Evolutionary conservation across 2,113 vertebrate genomes (phyloP).

Genomic region (Arizona elegans): DNA sequence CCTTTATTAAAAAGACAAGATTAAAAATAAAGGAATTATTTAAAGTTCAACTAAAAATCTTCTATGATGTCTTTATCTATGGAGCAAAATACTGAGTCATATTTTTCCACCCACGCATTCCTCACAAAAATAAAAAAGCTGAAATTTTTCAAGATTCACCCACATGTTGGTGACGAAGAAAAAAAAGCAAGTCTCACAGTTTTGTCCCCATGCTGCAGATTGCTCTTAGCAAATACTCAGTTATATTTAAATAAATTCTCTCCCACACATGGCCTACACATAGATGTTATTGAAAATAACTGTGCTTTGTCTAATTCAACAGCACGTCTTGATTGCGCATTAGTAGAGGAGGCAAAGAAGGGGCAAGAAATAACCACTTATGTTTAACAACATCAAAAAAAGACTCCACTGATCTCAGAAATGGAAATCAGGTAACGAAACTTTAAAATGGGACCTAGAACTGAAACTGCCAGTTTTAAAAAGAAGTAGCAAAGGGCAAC

Average conservation of each 20-base stretch:
- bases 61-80: slow-evolving; percentile 66
- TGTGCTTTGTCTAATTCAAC: slow-evolving; percentile 22
- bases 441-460: background rate
- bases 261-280: slow-evolving; percentile 47
- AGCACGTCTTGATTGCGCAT: background rate
- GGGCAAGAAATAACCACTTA: slow-evolving; percentile 6
- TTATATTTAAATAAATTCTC: slow-evolving; percentile 56
- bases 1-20: slow-evolving; percentile 44
- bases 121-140: slow-evolving; percentile 73
- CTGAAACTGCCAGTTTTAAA: background rate
- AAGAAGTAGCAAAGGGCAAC: background rate
- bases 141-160: slow-evolving; percentile 70
- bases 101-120: slow-evolving; percentile 68
- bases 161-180: slow-evolving; percentile 63
- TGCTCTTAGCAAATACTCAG: slow-evolving; percentile 64
- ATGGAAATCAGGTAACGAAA: background rate
- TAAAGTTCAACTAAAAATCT: slow-evolving; percentile 58
- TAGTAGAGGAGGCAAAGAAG: slow-evolving; percentile 36
- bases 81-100: slow-evolving; percentile 77
- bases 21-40: slow-evolving; percentile 43
- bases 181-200: slow-evolving; percentile 69
- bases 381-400: slow-evolving; percentile 1
- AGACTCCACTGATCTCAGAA: background rate
- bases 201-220: slow-evolving; percentile 49
- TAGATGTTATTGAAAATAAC: background rate